phyloP scores from a whole-genome alignment of 2,113 vertebrate genomes.

The Sorex araneus region DNA sequence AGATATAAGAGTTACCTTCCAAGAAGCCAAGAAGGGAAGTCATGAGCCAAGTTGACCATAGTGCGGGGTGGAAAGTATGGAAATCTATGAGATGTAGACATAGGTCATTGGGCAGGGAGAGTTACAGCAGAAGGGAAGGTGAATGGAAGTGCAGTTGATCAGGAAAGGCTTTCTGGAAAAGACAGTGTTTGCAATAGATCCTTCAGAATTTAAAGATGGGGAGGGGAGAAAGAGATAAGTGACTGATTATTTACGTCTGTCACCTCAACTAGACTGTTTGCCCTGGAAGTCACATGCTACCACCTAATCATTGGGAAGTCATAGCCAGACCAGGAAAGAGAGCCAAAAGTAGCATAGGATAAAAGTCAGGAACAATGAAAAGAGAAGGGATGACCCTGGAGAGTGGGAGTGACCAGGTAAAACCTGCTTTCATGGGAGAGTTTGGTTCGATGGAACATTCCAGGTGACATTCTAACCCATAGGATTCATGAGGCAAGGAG shows the following conservation, averaged over 20 bases:
- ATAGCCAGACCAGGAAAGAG: background rate
- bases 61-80: background rate
- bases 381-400: background rate
- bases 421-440: background rate
- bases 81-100: background rate
- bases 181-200: background rate
- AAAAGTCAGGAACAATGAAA: background rate
- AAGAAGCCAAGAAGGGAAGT: background rate
- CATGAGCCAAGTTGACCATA: background rate
- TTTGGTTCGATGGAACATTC: background rate
- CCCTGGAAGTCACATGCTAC: background rate
- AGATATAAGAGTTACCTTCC: background rate
- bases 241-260: background rate
- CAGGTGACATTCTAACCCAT: background rate
- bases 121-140: background rate
- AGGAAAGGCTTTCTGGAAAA: background rate
- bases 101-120: background rate
- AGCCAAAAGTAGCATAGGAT: background rate
- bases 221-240: background rate
- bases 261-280: background rate
- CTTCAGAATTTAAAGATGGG: slow-evolving; percentile 31
- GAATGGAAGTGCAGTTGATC: background rate
- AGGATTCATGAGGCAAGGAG: background rate
- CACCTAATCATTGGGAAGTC: background rate
- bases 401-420: background rate